Evolutionary conservation across 2,113 vertebrate genomes (phyloP).

Genomic region (Himantopus leucocephalus): DNA sequence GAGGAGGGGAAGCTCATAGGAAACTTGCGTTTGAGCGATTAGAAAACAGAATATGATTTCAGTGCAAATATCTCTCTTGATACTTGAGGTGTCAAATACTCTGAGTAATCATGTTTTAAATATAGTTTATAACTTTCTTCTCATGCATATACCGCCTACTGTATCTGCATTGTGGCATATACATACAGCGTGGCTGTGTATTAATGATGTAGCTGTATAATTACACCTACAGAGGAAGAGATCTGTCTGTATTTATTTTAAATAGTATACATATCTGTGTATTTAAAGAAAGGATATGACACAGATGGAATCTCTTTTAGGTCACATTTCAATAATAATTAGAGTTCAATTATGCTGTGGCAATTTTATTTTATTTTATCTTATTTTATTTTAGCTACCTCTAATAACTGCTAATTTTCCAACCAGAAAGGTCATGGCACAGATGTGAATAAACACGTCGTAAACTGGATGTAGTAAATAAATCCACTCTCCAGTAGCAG

Average conservation of each 20-base stretch:
- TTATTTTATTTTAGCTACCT: neutral
- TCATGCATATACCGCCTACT: neutral
- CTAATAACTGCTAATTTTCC: slow-evolving; percentile 27
- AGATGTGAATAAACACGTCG: neutral
- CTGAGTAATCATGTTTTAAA: slow-evolving; percentile 37
- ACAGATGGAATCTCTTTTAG: slow-evolving; percentile 1
- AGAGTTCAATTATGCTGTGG: neutral
- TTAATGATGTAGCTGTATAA: slow-evolving; percentile 36
- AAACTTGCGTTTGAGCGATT: neutral
- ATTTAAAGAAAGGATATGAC: neutral
- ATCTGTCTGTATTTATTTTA: slow-evolving; percentile 17
- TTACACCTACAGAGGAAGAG: slow-evolving; percentile 46
- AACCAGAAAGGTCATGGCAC: neutral
- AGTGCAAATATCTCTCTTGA: neutral
- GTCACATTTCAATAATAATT: slow-evolving; percentile 22
- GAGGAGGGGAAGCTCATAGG: neutral
- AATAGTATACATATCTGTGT: neutral
- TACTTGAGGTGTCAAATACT: slow-evolving; percentile 14
- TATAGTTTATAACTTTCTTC: slow-evolving; percentile 33
- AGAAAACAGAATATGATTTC: neutral
- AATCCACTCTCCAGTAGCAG: neutral
- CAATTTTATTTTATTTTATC: neutral
- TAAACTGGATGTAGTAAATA: slow-evolving; percentile 32
- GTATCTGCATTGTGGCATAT: neutral
- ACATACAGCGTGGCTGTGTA: neutral